Evolutionary conservation across 2,797 vertebrate genomes (phyloP).

Genomic region (Sus cebifrons): DNA sequence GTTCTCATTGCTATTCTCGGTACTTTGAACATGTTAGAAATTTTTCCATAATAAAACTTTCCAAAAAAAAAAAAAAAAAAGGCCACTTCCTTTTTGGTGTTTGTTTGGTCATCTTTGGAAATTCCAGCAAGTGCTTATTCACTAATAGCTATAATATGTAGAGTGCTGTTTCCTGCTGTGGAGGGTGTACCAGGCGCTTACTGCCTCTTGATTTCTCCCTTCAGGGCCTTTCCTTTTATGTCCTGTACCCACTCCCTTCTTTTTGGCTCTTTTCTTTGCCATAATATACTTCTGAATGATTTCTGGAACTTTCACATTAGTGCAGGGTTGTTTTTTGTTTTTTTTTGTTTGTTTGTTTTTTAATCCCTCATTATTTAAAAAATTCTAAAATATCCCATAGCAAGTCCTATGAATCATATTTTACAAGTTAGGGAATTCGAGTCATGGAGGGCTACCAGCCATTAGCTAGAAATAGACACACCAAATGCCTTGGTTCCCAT

Average conservation of each 20-base stretch:
- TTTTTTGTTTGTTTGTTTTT: no score
- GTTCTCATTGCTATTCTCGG: not conserved
- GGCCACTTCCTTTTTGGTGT: slow-evolving; percentile 67
- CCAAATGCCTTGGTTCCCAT: not conserved
- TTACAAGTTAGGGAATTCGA: slow-evolving; percentile 38
- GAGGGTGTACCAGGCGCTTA: not conserved
- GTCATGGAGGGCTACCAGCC: not conserved
- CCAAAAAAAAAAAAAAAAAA: not conserved
- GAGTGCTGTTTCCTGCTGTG: slow-evolving; percentile 26
- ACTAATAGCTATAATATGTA: not conserved
- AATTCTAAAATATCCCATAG: slow-evolving; percentile 2
- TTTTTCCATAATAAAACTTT: slow-evolving; percentile 60
- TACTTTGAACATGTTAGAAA: not conserved
- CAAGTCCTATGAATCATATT: slow-evolving; percentile 21
- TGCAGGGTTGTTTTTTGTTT: no score
- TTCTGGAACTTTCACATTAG: slow-evolving; percentile 28
- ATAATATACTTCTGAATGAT: slow-evolving; percentile 2
- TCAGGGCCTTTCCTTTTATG: not conserved
- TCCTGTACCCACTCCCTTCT: not conserved
- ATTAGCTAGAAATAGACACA: slow-evolving; percentile 18
- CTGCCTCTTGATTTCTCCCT: not conserved
- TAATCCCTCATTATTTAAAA: not conserved
- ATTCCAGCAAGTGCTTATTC: slow-evolving; percentile 43
- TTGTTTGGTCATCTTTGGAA: slow-evolving; percentile 72
- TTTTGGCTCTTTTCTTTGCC: slow-evolving; percentile 12